Percentiles rank a stretch among this genome's conserved stretches.
phyloP scores from a whole-genome alignment of 2,113 vertebrate genomes.

The Panthera uncia region DNA sequence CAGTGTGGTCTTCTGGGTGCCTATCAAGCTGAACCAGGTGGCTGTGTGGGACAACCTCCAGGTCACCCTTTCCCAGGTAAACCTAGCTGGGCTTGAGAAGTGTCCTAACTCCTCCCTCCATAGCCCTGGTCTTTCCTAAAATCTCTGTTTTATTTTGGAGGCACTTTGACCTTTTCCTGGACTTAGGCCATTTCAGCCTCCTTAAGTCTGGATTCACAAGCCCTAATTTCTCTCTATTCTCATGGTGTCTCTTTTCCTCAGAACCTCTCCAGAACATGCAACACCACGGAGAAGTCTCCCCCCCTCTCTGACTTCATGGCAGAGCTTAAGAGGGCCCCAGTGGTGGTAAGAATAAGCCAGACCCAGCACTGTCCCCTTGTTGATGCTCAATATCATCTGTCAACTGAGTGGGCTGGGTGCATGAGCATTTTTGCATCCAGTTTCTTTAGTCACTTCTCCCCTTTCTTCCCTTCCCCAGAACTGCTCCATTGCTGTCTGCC shows the following conservation, averaged over 20 bases:
- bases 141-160: neutral
- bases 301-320: neutral
- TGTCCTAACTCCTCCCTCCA: neutral
- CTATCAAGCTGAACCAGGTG: constrained; percentile 80
- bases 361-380: rapidly evolving
- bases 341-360: constrained; percentile 61
- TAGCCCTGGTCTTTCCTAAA: neutral
- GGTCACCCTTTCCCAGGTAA: constrained; percentile 60
- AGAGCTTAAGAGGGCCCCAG: neutral
- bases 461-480: constrained; percentile 77
- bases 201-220: neutral
- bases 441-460: no score
- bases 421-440: rapidly evolving
- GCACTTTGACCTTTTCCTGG: neutral
- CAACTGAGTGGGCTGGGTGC: no score
- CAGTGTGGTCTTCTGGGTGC: constrained; percentile 85
- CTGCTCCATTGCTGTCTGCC: constrained; percentile 86
- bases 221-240: neutral
- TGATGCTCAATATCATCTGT: neutral
- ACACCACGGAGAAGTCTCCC: neutral
- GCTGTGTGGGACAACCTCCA: constrained; percentile 82
- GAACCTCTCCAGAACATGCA: constrained; percentile 36
- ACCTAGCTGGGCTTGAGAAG: neutral
- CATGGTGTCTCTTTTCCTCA: neutral
- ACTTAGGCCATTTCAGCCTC: neutral